These are phyloP conservation scores for Phyllostomus discolor DNA, from an alignment of 2,113 vertebrate species.

Conservation along the genomic window DNA sequence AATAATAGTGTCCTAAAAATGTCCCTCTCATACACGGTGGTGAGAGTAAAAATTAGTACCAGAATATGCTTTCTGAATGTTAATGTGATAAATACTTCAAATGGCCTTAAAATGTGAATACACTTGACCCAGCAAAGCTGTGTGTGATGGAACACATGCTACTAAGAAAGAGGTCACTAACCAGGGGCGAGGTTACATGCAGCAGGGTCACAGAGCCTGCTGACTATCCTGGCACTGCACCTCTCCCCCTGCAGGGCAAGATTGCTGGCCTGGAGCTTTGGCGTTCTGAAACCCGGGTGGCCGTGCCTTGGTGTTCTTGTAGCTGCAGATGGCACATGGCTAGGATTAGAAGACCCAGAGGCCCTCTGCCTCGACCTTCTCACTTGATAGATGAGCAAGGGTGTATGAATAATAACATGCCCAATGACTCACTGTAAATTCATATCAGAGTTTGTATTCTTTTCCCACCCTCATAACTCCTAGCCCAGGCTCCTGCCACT, in stretches of 20 bases:
- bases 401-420: neutral
- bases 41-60: neutral
- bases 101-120: neutral
- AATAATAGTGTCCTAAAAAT: neutral
- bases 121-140: neutral
- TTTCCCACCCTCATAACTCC: neutral
- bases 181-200: neutral
- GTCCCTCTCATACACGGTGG: neutral
- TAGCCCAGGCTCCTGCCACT: neutral
- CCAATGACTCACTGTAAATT: neutral
- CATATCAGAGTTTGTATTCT: neutral
- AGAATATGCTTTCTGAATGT: neutral
- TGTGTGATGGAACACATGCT: neutral
- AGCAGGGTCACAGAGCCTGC: neutral
- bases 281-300: neutral
- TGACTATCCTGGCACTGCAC: neutral
- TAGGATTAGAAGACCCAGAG: neutral
- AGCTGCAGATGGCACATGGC: neutral
- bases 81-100: neutral
- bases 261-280: neutral
- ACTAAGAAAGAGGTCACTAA: neutral
- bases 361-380: neutral
- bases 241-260: neutral
- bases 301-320: neutral
- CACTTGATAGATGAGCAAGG: neutral